Conservation (phyloP, 2,113 vertebrate genomes). For the Aramus guarauna region DNA sequence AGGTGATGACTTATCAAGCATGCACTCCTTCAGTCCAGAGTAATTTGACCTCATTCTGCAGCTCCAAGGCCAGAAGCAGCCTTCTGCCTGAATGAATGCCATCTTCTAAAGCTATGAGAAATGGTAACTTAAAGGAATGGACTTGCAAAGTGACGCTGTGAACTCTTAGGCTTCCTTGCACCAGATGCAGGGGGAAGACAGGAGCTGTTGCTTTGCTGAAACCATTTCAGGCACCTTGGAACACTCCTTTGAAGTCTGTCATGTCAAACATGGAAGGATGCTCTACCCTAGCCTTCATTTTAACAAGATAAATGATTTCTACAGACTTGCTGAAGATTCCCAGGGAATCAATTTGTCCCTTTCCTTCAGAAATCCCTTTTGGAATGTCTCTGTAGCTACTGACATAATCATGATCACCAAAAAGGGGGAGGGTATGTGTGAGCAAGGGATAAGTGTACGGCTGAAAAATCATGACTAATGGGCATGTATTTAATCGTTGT, state of each 20-base stretch:
- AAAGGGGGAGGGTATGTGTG: fast-evolving
- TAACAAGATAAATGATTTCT: background rate
- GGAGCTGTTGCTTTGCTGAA: background rate
- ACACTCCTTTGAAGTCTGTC: background rate
- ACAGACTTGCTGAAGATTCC: background rate
- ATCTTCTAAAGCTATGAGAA: background rate
- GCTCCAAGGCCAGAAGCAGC: background rate
- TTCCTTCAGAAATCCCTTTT: background rate
- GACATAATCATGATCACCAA: background rate
- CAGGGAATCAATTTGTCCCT: background rate
- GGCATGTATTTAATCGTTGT: background rate
- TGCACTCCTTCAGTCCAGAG: background rate
- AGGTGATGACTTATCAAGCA: background rate
- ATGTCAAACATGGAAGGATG: background rate
- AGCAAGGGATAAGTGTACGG: background rate
- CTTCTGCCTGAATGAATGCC: background rate
- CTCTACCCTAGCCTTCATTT: background rate
- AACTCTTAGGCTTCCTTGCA: background rate
- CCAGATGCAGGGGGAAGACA: background rate
- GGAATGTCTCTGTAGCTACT: background rate
- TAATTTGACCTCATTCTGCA: background rate
- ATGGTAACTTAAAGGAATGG: background rate
- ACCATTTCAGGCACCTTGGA: background rate
- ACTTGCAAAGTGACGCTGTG: background rate
- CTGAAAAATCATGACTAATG: background rate